Conservation (phyloP, 2,113 vertebrate genomes). For the Chaetorhynchus papuensis region DNA sequence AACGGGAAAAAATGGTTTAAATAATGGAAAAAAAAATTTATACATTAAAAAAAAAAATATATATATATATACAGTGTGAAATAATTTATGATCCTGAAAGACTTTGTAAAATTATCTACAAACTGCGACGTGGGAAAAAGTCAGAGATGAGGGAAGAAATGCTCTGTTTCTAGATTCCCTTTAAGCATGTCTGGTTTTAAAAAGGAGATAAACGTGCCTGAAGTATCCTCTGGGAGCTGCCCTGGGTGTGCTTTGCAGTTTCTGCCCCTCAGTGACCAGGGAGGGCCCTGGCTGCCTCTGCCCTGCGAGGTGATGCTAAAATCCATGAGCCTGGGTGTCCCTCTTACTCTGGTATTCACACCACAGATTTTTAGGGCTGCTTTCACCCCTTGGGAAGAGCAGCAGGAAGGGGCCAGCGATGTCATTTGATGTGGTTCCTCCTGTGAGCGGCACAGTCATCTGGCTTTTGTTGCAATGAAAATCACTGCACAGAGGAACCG, state of each 20-base stretch:
- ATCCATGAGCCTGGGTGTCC: accelerated
- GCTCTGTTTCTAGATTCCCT: neutral
- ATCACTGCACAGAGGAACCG: neutral
- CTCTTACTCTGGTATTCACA: neutral
- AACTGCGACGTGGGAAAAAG: accelerated
- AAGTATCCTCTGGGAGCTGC: neutral
- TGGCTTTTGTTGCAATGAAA: neutral
- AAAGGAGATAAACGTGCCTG: neutral
- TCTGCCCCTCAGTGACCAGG: neutral
- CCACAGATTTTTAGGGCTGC: neutral
- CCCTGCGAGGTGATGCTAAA: neutral
- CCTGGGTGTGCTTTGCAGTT: neutral
- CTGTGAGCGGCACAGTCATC: neutral
- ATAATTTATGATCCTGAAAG: neutral
- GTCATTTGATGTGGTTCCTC: neutral
- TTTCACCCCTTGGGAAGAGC: neutral
- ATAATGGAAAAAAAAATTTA: neutral
- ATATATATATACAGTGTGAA: neutral
- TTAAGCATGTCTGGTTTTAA: neutral
- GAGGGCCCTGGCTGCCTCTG: neutral
- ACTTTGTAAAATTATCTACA: neutral
- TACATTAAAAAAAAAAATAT: too few species aligned
- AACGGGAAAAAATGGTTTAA: neutral
- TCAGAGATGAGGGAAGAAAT: neutral
- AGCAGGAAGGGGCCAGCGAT: neutral